Evolutionary conservation across 2,888 invertebrate species (phyloP).

Genomic region (Drosophila differens): DNA sequence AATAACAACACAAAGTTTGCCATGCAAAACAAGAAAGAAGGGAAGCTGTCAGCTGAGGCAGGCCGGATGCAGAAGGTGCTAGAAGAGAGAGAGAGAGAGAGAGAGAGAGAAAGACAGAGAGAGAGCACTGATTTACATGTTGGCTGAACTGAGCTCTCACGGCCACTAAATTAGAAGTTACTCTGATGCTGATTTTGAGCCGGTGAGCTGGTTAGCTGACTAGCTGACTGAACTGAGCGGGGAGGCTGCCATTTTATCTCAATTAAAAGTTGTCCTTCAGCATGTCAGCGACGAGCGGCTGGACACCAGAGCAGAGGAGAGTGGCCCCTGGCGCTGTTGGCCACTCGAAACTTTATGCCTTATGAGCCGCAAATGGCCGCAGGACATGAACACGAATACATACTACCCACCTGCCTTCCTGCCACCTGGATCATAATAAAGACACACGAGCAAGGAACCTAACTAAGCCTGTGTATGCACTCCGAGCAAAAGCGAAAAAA

Average conservation of each 20-base stretch:
- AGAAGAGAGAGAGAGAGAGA: conserved; percentile 62
- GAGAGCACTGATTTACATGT: conserved; percentile 76
- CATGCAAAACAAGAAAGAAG: conserved; percentile 63
- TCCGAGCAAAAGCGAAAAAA: conserved; percentile 21
- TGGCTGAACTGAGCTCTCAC: conserved; percentile 66
- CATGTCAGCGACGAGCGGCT: conserved; percentile 64
- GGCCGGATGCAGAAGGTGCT: conserved; percentile 49
- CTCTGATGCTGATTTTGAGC: conserved; percentile 75
- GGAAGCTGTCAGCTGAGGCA: conserved; percentile 21
- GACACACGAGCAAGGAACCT: conserved; percentile 62
- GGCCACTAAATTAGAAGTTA: conserved; percentile 82
- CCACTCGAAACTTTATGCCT: conserved; percentile 81
- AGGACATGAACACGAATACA: conserved; percentile 64
- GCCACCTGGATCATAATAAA: conserved; percentile 61
- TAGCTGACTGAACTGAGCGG: conserved; percentile 7
- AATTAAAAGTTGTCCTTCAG: conserved; percentile 81
- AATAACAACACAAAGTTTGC: conserved; percentile 60
- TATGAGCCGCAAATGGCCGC: conserved; percentile 80
- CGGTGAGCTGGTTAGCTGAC: conserved; percentile 11
- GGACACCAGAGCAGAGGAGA: conserved; percentile 4
- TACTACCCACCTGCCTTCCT: conserved; percentile 20
- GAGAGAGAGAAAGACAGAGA: background rate
- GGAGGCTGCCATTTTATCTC: conserved; percentile 73
- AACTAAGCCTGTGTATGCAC: conserved; percentile 61
- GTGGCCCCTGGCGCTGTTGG: conserved; percentile 54